Percentiles rank a stretch among this genome's conserved stretches.
Conservation (phyloP, 2,797 vertebrate genomes). For the Hydrophis major region DNA sequence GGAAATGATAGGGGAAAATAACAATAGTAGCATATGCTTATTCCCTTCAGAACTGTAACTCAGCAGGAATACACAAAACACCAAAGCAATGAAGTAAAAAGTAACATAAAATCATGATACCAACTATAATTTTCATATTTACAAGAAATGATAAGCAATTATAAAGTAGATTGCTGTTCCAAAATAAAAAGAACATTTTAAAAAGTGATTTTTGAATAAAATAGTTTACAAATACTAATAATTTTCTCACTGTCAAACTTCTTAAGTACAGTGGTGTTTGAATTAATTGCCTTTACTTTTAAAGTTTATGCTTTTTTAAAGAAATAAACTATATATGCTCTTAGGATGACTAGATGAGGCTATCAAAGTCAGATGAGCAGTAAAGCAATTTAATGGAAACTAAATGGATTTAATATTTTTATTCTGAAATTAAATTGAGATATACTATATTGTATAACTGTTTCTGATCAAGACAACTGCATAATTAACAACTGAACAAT, state of each 20-base stretch:
- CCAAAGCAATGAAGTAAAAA: not conserved
- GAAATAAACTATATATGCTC: not conserved
- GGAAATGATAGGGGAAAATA: not conserved
- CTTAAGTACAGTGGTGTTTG: not conserved
- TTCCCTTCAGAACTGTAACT: not conserved
- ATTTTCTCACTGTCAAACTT: not conserved
- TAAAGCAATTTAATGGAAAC: not conserved
- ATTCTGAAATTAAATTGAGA: not conserved
- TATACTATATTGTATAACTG: not conserved
- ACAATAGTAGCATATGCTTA: not conserved
- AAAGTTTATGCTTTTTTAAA: not conserved
- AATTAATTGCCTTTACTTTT: not conserved
- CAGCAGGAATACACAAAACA: not conserved
- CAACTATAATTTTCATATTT: not conserved
- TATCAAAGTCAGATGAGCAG: not conserved
- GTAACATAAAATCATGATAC: not conserved
- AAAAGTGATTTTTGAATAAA: constrained; percentile 29
- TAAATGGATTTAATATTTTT: not conserved
- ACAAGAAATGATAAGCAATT: not conserved
- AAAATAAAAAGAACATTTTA: not conserved
- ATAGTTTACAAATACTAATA: constrained; percentile 28
- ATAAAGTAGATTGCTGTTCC: not conserved
- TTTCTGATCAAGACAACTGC: not conserved
- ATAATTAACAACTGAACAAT: not conserved
- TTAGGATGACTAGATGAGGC: not conserved